Evolutionary conservation across 2,113 vertebrate species (phyloP).

Genomic region (Fregetta grallaria): DNA sequence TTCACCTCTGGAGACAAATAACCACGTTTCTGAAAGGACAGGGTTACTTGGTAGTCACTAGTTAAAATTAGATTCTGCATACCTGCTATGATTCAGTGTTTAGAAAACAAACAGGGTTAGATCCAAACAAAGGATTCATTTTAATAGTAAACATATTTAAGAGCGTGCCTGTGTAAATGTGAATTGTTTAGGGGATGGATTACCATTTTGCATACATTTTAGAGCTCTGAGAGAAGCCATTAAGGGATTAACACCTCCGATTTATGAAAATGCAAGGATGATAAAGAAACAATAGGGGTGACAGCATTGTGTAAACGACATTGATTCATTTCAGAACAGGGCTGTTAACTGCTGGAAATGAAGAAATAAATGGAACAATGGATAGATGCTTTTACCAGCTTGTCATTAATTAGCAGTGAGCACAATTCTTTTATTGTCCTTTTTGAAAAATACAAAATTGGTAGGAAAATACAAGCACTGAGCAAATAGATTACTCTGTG

Average conservation of each 20-base stretch:
- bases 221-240: conserved; percentile 79
- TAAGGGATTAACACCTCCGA: conserved; percentile 91
- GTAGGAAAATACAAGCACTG: conserved; percentile 81
- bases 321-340: conserved; percentile 87
- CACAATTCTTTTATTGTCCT: conserved; percentile 88
- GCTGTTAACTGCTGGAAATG: conserved; percentile 81
- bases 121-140: conserved; percentile 62
- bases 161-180: conserved; percentile 61
- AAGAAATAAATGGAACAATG: conserved; percentile 86
- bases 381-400: conserved; percentile 85
- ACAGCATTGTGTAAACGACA: conserved; percentile 85
- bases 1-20: not conserved
- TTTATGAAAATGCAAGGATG: conserved; percentile 93
- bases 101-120: conserved; percentile 72
- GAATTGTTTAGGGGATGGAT: conserved; percentile 77
- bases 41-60: conserved; percentile 11
- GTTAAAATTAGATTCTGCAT: conserved; percentile 42
- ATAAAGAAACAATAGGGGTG: conserved; percentile 90
- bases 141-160: conserved; percentile 65
- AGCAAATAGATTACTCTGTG: conserved; percentile 78
- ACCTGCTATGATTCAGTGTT: conserved; percentile 56
- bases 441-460: conserved; percentile 85
- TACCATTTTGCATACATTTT: conserved; percentile 77
- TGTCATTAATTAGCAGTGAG: conserved; percentile 92
- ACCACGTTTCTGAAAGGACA: not conserved